Conservation (phyloP, 1,140 invertebrate species). For the Potamilus streckersoni region DNA sequence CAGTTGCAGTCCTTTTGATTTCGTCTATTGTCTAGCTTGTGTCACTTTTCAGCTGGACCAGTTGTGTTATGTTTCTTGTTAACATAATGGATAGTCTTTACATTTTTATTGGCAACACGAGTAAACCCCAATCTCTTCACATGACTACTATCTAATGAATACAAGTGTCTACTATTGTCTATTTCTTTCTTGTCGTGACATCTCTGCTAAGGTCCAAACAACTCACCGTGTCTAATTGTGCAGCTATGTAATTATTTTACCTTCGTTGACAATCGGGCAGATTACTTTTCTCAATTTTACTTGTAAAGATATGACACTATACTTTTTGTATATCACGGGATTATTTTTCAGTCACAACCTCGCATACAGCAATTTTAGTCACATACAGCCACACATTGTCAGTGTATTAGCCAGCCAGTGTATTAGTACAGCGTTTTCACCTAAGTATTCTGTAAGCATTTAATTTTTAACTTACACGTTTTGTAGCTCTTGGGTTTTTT, state of each 20-base stretch:
- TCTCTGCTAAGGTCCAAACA: too few species aligned
- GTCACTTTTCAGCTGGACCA: background rate
- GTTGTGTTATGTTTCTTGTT: constrained; percentile 5
- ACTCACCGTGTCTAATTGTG: too few species aligned
- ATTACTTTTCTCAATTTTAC: background rate
- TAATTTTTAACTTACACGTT: too few species aligned
- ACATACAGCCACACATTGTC: constrained; percentile 1
- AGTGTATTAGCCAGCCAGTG: background rate
- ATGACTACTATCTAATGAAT: too few species aligned
- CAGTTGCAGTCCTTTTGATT: too few species aligned
- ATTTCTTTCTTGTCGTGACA: too few species aligned
- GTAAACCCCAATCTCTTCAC: constrained; percentile 6
- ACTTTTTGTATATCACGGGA: constrained; percentile 6
- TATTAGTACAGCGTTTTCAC: background rate
- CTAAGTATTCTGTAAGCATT: too few species aligned
- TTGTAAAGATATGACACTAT: background rate
- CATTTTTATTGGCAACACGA: constrained; percentile 6
- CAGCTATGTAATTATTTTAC: background rate
- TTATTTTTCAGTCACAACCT: background rate
- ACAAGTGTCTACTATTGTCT: too few species aligned
- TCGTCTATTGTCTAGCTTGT: background rate
- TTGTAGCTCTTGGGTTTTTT: too few species aligned
- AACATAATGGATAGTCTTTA: background rate
- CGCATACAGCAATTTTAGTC: background rate
- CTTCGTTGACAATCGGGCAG: constrained; percentile 13